phyloP scores from a whole-genome alignment of 2,797 vertebrate genomes.

The Hyperoplus immaculatus region DNA sequence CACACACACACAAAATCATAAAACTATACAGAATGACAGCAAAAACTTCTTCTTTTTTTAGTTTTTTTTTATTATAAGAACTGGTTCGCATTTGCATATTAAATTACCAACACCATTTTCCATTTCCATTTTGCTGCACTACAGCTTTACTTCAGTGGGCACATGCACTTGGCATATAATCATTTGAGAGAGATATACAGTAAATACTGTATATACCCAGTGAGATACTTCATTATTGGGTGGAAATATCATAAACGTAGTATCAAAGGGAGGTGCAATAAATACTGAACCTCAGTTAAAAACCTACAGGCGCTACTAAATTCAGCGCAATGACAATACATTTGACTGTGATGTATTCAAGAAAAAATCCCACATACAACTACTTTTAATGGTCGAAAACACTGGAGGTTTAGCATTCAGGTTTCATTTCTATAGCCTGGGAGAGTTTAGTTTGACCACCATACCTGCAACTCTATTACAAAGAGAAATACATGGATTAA shows the following conservation, averaged over 20 bases:
- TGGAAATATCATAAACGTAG: slow-evolving; percentile 15
- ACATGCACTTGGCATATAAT: not conserved
- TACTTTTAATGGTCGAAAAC: slow-evolving; percentile 76
- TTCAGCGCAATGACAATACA: slow-evolving; percentile 37
- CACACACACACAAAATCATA: not conserved
- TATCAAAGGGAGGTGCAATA: not conserved
- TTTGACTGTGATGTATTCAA: slow-evolving; percentile 71
- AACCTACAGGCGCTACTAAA: slow-evolving; percentile 3
- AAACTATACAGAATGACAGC: slow-evolving; percentile 14
- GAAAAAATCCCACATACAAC: slow-evolving; percentile 67
- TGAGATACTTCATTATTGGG: not conserved
- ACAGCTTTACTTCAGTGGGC: not conserved
- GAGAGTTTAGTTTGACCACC: slow-evolving; percentile 66
- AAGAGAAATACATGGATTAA: slow-evolving; percentile 11
- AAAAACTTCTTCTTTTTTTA: slow-evolving; percentile 4
- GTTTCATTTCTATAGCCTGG: slow-evolving; percentile 68
- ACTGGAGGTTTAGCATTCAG: slow-evolving; percentile 67
- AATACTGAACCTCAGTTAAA: not conserved
- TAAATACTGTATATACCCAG: not conserved
- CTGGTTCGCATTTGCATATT: not conserved
- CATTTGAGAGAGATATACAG: not conserved
- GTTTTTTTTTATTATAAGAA: not conserved
- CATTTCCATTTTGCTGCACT: slow-evolving; percentile 1
- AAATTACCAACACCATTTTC: not conserved
- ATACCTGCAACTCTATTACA: slow-evolving; percentile 24